Evolutionary conservation across 2,888 invertebrate species (phyloP), one percentile per base, ranked within the genome.

Genomic region (Drosophila putrida): DNA sequence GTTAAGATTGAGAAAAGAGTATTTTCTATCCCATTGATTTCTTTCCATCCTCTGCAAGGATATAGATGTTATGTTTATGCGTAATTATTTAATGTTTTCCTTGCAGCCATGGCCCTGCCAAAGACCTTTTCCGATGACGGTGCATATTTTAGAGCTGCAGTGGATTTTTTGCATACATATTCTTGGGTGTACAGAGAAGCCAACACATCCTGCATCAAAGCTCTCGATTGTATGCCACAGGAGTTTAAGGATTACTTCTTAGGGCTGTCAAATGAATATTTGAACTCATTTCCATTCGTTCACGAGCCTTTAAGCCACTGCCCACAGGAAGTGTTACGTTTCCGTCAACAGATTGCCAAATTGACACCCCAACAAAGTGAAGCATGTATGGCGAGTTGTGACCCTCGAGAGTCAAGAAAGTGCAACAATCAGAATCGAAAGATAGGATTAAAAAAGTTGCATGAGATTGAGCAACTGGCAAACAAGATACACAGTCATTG

Each of bases 391-490:
- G 4, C 44, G n/a, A 9, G 4, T n/a, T 4, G 25, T 15, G 15
- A 9, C 1, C 4, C 2, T 6, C 10, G 15, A 28, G 15, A 0
- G 6, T 6, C 31, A 1, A 39, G 8, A 2, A 27, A 20, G 1
- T 11, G 28, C 11, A 33, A 13, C 4, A 46, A n/a, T n/a, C 39
- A 43, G 0, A 50, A 65, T 15, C 59, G 60, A 20, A 69, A 70
- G 38, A 88, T 96, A 54, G 94, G 93, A 73, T 72, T 82, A 0
- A 96, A 96, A 84, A 96, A 96, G 90, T 93, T 93, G 67, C 96
- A 96, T 75, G 96, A 96, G 93, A 95, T 96, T 47, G 78, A 93
- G 10, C 92, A 94, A 77, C 91, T 96, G 50, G 94, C 95, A 2
- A 92, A 93, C 35, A 92, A 95, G 6, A 90, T 93, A 47, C 28